Conservation (phyloP, 2,113 vertebrate genomes). For the Fulmarus glacialis region DNA sequence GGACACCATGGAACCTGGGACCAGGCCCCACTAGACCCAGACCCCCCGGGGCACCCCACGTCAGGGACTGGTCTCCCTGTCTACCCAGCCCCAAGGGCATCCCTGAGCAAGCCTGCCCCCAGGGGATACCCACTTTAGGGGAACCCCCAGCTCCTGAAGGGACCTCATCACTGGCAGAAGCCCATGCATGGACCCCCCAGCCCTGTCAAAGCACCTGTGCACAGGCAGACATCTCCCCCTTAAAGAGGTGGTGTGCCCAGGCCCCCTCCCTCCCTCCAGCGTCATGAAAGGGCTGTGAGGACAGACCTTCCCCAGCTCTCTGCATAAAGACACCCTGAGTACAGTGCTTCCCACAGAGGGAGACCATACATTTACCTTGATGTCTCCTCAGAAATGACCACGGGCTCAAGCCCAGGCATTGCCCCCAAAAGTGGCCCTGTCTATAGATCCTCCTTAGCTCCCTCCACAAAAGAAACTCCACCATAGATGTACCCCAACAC, state of each 20-base stretch:
- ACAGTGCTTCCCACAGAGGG: not conserved
- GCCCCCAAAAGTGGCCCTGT: not conserved
- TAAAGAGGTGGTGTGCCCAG: not conserved
- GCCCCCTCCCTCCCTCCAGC: not conserved
- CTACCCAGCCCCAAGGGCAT: not conserved
- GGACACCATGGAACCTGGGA: not conserved
- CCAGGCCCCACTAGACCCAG: not conserved
- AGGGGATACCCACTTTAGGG: not conserved
- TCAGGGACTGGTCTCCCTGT: not conserved
- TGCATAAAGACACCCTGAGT: not conserved
- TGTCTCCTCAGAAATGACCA: not conserved
- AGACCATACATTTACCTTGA: not conserved
- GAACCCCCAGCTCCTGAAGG: not conserved
- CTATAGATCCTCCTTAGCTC: not conserved
- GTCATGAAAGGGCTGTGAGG: not conserved
- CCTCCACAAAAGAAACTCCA: not conserved
- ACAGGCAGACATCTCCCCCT: not conserved
- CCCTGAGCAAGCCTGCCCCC: not conserved
- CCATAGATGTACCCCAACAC: not conserved
- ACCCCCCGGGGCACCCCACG: rapidly evolving
- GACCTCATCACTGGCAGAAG: not conserved
- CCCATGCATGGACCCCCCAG: not conserved
- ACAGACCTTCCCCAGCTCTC: not conserved
- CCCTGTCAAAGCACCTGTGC: not conserved
- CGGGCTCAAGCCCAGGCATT: not conserved